Evolutionary conservation across 2,888 invertebrate genomes (phyloP).

Genomic region (Lordiphosa andalusiaca): DNA sequence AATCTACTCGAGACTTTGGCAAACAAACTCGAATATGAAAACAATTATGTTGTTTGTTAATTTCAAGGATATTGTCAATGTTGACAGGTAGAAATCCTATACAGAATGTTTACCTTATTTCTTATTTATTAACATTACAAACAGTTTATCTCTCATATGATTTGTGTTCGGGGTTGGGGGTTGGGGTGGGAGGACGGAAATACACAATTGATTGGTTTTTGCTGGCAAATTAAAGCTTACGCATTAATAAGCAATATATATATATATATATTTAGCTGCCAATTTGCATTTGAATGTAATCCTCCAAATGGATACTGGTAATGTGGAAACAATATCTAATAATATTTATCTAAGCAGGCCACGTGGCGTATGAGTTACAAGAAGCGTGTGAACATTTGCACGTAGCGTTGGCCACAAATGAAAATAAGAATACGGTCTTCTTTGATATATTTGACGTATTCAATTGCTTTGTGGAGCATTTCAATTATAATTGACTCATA

Average conservation of each 20-base stretch:
- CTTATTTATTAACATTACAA: slow-evolving; percentile 43
- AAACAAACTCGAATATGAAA: slow-evolving; percentile 33
- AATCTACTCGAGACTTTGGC: slow-evolving; percentile 25
- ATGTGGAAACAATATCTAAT: no score
- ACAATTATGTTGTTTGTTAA: slow-evolving; percentile 44
- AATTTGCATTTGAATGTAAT: slow-evolving; percentile 4
- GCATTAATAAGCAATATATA: slow-evolving; percentile 28
- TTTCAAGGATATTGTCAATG: slow-evolving; percentile 18
- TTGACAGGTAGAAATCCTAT: slow-evolving; percentile 2
- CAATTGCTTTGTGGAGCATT: no score
- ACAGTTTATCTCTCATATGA: not conserved
- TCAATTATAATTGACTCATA: no score
- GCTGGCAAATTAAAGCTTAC: not conserved
- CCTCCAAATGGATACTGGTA: slow-evolving; percentile 10
- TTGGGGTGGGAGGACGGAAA: not conserved
- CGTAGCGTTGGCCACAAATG: no score
- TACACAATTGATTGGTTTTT: slow-evolving; percentile 35
- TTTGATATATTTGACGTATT: no score
- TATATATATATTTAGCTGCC: no score
- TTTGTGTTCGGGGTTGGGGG: no score
- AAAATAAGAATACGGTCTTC: no score
- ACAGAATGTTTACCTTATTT: slow-evolving; percentile 24
- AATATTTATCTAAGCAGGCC: not conserved
- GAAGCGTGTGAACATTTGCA: no score
- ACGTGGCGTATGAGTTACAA: no score